A percentile compares a stretch with the other conserved stretches of the same genome.
These are phyloP conservation scores for Rhinophrynus dorsalis DNA, from an alignment of 2,797 vertebrate genomes.

Conservation along the genomic window DNA sequence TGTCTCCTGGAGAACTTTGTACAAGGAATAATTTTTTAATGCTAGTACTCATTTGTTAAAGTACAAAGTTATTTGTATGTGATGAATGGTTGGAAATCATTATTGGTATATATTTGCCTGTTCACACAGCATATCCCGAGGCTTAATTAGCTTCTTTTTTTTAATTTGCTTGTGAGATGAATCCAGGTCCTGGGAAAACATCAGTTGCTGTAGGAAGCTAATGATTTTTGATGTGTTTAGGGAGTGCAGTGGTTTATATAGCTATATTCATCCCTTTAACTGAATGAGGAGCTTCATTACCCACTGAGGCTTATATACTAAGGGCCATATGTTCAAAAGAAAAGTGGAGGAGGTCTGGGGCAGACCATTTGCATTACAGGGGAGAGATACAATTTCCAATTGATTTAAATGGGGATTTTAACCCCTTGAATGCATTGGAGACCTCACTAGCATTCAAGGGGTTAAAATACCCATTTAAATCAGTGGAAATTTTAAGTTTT, in stretches of 20 bases:
- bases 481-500: too few species aligned
- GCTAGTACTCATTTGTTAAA: background rate
- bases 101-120: slow-evolving; percentile 11
- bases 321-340: too few species aligned
- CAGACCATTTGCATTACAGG: too few species aligned
- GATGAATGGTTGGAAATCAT: slow-evolving; percentile 14
- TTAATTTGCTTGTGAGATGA: slow-evolving; percentile 23
- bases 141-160: slow-evolving; percentile 19
- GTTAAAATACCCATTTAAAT: too few species aligned
- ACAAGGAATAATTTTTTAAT: background rate
- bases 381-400: too few species aligned
- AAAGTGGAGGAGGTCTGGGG: too few species aligned
- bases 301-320: background rate
- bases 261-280: background rate
- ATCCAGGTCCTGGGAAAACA: slow-evolving; percentile 9
- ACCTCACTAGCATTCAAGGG: too few species aligned
- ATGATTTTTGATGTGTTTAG: slow-evolving; percentile 24
- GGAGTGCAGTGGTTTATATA: background rate
- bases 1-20: slow-evolving; percentile 17
- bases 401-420: too few species aligned
- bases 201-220: slow-evolving; percentile 12
- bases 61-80: slow-evolving; percentile 20
- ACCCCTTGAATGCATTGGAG: too few species aligned
- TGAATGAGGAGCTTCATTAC: background rate
- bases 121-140: slow-evolving; percentile 11